phyloP scores from a whole-genome alignment of 2,113 vertebrate species.

The Candoia aspera region DNA sequence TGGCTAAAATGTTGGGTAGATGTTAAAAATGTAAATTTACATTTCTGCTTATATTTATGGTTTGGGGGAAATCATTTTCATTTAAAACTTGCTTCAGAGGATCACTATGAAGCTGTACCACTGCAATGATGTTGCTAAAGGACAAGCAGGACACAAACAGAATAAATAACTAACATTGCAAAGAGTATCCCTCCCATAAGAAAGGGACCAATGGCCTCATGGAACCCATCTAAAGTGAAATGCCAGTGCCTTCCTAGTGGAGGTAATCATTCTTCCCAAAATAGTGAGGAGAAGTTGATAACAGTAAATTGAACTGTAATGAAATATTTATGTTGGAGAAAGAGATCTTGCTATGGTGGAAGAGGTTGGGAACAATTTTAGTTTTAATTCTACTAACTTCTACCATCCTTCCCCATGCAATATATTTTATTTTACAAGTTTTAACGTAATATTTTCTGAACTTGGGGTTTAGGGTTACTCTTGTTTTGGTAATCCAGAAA shows the following conservation, averaged over 20 bases:
- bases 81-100: background rate
- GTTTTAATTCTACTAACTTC: background rate
- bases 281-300: background rate
- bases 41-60: background rate
- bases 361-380: background rate
- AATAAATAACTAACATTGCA: background rate
- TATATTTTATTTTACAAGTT: slow-evolving; percentile 3
- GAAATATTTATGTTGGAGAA: slow-evolving; percentile 6
- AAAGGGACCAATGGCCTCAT: background rate
- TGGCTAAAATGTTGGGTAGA: background rate
- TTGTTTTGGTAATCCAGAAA: slow-evolving; percentile 20
- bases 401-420: background rate
- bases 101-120: background rate
- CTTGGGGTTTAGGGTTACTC: background rate
- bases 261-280: background rate
- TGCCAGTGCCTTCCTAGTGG: background rate
- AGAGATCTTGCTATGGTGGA: background rate
- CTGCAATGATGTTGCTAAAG: background rate
- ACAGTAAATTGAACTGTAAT: background rate
- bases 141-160: no score
- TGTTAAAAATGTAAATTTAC: background rate
- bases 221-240: background rate
- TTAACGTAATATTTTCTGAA: background rate
- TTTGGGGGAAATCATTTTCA: background rate
- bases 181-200: background rate